phyloP scores from a whole-genome alignment of 2,113 vertebrate genomes.

The Lophura nycthemera region DNA sequence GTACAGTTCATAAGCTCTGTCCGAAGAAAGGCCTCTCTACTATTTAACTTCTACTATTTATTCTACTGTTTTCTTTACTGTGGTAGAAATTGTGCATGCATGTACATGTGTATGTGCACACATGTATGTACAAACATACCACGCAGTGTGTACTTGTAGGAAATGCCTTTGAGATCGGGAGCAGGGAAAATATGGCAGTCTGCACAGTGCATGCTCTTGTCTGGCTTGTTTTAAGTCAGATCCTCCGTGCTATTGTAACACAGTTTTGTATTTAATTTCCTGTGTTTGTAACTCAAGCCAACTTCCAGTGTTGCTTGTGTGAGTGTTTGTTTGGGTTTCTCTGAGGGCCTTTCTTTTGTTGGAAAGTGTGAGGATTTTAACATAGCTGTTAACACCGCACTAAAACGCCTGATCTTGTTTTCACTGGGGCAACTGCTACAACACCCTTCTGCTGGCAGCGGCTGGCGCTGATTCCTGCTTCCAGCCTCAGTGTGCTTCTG shows the following conservation, averaged over 20 bases:
- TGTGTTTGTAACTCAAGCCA: conserved; percentile 74
- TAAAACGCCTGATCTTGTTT: conserved; percentile 63
- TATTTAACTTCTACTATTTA: background rate
- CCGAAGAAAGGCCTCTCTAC: background rate
- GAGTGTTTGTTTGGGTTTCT: conserved; percentile 72
- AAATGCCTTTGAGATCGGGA: background rate
- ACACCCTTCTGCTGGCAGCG: background rate
- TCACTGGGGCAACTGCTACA: conserved; percentile 34
- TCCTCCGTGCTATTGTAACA: conserved; percentile 66
- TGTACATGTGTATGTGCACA: background rate
- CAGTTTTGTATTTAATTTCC: conserved; percentile 76
- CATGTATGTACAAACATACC: background rate
- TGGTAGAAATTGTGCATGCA: background rate
- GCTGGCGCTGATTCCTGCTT: background rate
- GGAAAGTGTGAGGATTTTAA: conserved; percentile 72
- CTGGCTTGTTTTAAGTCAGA: conserved; percentile 55
- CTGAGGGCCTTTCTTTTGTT: conserved; percentile 68
- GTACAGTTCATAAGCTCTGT: background rate
- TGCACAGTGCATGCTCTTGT: conserved; percentile 45
- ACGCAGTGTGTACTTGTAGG: background rate
- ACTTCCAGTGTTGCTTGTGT: conserved; percentile 64
- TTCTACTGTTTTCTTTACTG: background rate
- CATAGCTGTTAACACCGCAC: conserved; percentile 62
- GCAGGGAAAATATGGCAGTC: background rate
- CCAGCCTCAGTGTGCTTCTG: background rate